Conservation (phyloP, 2,797 vertebrate species). For the Pygocentrus nattereri region DNA sequence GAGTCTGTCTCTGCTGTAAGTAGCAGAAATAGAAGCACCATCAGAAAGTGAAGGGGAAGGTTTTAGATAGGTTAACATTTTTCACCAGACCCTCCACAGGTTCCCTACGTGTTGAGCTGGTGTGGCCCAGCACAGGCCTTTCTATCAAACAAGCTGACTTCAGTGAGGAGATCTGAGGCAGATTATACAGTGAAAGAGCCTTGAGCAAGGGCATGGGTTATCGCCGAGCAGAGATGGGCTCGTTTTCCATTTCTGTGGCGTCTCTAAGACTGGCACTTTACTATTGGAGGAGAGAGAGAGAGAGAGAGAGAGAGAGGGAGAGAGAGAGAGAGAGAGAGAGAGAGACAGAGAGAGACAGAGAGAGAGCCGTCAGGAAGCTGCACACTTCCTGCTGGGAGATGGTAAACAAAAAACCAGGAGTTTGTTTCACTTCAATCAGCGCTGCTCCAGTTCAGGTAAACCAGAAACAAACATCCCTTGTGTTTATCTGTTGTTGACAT, state of each 20-base stretch:
- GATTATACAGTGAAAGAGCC: slow-evolving; percentile 50
- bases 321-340: slow-evolving; percentile 1
- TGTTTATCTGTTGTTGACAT: slow-evolving; percentile 59
- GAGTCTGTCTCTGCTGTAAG: slow-evolving; percentile 25
- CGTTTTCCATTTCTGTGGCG: slow-evolving; percentile 44
- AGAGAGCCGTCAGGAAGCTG: neutral
- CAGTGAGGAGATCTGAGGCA: slow-evolving; percentile 54
- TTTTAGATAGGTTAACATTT: neutral
- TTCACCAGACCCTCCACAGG: slow-evolving; percentile 45
- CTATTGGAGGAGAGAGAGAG: slow-evolving; percentile 7
- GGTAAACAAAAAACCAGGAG: slow-evolving; percentile 58
- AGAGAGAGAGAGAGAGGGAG: neutral
- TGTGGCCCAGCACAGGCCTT: slow-evolving; percentile 35
- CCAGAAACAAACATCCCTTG: slow-evolving; percentile 51
- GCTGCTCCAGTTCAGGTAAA: slow-evolving; percentile 47
- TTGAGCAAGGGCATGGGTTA: slow-evolving; percentile 53
- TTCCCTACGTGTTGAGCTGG: slow-evolving; percentile 44
- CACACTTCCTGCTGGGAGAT: slow-evolving; percentile 45
- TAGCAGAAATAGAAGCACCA: neutral
- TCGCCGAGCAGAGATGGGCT: slow-evolving; percentile 40
- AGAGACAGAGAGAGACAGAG: neutral
- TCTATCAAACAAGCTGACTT: slow-evolving; percentile 51
- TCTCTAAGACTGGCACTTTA: slow-evolving; percentile 48
- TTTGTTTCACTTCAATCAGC: slow-evolving; percentile 58
- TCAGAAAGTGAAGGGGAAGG: neutral